Evolutionary conservation across 2,888 invertebrate genomes (phyloP).

Genomic region (Acanthacorydalis orientalis): DNA sequence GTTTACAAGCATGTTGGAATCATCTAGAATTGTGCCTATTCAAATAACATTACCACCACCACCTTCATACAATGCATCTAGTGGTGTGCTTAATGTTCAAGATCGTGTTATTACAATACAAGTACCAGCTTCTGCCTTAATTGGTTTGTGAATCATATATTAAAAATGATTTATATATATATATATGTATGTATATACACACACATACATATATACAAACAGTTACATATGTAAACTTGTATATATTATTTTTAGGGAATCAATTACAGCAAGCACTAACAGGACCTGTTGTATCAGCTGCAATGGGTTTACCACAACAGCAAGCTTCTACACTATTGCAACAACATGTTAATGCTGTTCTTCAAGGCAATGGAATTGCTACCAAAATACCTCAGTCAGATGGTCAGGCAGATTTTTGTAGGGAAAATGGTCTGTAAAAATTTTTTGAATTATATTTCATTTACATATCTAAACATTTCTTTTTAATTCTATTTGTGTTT

Average conservation of each 20-base stretch:
- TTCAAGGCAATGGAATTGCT: conserved; percentile 30
- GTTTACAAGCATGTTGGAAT: conserved; percentile 15
- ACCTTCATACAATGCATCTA: conserved; percentile 50
- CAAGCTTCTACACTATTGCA: conserved; percentile 72
- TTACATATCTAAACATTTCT: neutral
- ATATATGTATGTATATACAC: no score
- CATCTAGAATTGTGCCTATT: conserved; percentile 36
- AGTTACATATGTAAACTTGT: no score
- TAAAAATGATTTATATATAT: conserved; percentile 43
- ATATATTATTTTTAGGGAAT: conserved; percentile 22
- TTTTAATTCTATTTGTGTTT: neutral
- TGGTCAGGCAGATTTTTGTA: conserved; percentile 13
- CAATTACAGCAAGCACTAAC: conserved; percentile 55
- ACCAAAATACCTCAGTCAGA: conserved; percentile 17
- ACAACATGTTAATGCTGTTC: conserved; percentile 71
- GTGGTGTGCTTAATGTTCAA: conserved; percentile 18
- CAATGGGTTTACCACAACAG: conserved; percentile 69
- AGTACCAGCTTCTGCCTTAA: conserved; percentile 72
- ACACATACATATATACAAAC: conserved; percentile 22
- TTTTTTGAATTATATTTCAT: no score
- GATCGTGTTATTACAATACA: conserved; percentile 73
- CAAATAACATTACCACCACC: conserved; percentile 70
- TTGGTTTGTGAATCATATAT: neutral
- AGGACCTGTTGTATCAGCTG: conserved; percentile 76
- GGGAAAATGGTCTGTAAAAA: neutral